Conservation (phyloP, 2,888 invertebrate species). For the Eristalis tenax region DNA sequence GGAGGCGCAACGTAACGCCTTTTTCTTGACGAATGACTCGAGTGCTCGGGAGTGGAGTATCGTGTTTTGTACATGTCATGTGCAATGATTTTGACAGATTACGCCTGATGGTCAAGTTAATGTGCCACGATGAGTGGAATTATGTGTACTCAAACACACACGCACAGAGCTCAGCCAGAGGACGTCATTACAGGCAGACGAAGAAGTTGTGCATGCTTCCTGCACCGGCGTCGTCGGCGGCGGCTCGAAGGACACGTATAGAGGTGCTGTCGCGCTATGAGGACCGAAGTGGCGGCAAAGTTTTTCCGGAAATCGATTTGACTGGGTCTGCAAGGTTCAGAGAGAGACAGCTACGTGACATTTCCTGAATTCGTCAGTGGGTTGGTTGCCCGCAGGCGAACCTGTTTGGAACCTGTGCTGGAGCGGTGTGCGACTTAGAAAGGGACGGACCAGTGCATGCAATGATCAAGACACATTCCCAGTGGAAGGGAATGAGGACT, state of each 20-base stretch:
- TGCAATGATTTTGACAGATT: slow-evolving; percentile 68
- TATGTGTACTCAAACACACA: background rate
- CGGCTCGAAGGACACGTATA: background rate
- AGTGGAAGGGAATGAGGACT: too few species aligned
- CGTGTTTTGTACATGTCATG: slow-evolving; percentile 67
- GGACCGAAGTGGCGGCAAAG: background rate
- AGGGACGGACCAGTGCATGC: too few species aligned
- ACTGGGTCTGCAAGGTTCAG: background rate
- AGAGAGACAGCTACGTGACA: background rate
- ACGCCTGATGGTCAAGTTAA: slow-evolving; percentile 69
- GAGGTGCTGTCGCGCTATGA: background rate
- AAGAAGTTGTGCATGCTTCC: background rate
- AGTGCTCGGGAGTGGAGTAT: slow-evolving; percentile 65
- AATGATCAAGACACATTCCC: too few species aligned
- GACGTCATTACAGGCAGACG: background rate
- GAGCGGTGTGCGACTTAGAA: too few species aligned
- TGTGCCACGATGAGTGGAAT: slow-evolving; percentile 49
- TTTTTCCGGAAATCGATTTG: background rate
- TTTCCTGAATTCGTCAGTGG: background rate
- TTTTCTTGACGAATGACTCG: slow-evolving; percentile 66
- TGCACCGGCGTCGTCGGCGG: background rate
- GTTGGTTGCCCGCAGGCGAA: too few species aligned
- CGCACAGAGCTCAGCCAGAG: background rate
- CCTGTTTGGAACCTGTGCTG: too few species aligned
- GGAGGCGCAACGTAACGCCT: slow-evolving; percentile 30